phyloP scores from a whole-genome alignment of 2,797 vertebrate species.

The Phrynocephalus forsythii region DNA sequence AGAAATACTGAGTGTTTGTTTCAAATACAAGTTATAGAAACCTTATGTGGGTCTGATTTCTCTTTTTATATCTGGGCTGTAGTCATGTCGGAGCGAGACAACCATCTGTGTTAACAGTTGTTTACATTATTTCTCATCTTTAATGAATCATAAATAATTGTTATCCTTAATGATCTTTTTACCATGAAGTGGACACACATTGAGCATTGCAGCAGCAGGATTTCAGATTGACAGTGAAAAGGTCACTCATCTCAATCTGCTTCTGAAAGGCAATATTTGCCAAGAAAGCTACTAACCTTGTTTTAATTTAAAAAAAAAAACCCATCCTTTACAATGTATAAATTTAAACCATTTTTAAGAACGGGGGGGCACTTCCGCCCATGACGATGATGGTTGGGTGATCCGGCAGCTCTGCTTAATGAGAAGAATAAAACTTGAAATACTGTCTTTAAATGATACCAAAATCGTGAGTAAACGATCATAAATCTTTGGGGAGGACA shows the following conservation, averaged over 20 bases:
- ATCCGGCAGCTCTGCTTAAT: too few relatives aligned
- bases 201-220: conserved; percentile 15
- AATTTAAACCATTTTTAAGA: conserved; percentile 1
- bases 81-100: neutral
- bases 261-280: conserved; percentile 14
- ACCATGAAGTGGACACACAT: conserved; percentile 23
- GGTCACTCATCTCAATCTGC: neutral
- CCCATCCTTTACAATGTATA: neutral
- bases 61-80: neutral
- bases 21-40: neutral
- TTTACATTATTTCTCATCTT: conserved; percentile 33
- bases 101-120: neutral
- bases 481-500: too few relatives aligned
- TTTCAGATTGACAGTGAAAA: conserved; percentile 29
- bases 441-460: too few relatives aligned
- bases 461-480: too few relatives aligned
- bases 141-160: conserved; percentile 38
- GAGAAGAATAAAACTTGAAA: too few relatives aligned
- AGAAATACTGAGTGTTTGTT: neutral
- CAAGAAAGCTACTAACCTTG: neutral
- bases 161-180: conserved; percentile 26
- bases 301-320: neutral
- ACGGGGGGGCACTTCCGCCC: too few relatives aligned
- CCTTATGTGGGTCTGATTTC: neutral
- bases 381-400: too few relatives aligned